phyloP scores from a whole-genome alignment of 2,888 invertebrate genomes.

The Oithona nana region DNA sequence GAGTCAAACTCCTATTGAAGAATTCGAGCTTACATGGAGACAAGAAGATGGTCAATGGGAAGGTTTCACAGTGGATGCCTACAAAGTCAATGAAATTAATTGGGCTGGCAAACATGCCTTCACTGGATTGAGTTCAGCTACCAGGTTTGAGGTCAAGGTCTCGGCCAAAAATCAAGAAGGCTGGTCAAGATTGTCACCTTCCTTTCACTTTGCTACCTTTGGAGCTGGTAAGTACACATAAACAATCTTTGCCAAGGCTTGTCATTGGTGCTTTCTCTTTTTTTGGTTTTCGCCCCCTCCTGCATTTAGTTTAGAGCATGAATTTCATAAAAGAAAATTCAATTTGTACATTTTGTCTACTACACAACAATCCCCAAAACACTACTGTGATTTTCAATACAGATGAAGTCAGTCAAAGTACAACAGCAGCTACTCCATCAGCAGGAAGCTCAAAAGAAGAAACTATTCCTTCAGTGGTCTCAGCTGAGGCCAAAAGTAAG shows the following conservation, averaged over 20 bases:
- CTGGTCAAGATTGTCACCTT: neutral
- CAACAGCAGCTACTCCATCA: no score
- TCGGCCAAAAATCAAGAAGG: constrained; percentile 2
- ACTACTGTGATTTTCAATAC: no score
- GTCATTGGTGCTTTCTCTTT: neutral
- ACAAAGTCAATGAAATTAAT: neutral
- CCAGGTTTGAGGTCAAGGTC: constrained; percentile 10
- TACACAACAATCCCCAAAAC: neutral
- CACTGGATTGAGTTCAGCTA: neutral
- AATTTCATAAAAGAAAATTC: neutral
- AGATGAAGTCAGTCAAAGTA: no score
- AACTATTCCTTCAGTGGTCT: no score
- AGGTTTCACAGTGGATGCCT: neutral
- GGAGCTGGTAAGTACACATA: constrained; percentile 13
- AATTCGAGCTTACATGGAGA: constrained; percentile 2
- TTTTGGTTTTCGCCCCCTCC: neutral
- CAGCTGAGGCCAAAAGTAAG: no score
- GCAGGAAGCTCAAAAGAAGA: no score
- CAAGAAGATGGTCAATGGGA: neutral
- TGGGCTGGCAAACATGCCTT: constrained; percentile 7
- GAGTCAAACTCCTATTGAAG: neutral
- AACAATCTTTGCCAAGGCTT: no score
- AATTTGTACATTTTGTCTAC: neutral
- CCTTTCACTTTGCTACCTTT: constrained; percentile 12
- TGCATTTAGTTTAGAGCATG: neutral